A percentile compares a stretch with the other conserved stretches of the same genome.
Evolutionary conservation across 2,888 invertebrate genomes (phyloP).

Genomic region (Thereva nobilitata): DNA sequence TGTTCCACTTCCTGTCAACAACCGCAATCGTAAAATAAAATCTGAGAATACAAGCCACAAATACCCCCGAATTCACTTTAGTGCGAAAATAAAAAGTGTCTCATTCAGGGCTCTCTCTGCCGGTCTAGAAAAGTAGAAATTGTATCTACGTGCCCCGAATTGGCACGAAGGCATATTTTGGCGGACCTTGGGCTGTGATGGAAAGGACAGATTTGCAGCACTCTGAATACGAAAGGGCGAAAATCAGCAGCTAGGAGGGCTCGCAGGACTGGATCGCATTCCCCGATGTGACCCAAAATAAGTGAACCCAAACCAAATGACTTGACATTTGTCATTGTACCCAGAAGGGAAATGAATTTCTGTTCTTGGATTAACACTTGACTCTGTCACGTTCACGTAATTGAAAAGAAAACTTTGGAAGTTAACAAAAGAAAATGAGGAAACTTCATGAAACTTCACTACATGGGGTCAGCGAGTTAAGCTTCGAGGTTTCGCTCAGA

Average conservation of each 20-base stretch:
- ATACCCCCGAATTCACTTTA: constrained; percentile 16
- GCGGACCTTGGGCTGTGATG: neutral
- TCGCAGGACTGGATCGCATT: constrained; percentile 14
- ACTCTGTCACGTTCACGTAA: constrained; percentile 31
- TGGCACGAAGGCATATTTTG: constrained; percentile 23
- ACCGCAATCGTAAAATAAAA: constrained; percentile 21
- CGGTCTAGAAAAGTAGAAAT: constrained; percentile 1
- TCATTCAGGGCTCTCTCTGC: neutral
- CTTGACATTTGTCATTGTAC: constrained; percentile 29
- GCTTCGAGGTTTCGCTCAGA: too few species aligned
- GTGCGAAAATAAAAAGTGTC: constrained; percentile 15
- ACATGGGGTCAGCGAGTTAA: too few species aligned
- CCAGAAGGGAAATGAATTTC: constrained; percentile 33
- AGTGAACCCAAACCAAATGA: constrained; percentile 19
- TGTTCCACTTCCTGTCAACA: constrained; percentile 24
- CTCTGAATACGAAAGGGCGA: neutral
- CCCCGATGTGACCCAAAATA: constrained; percentile 16
- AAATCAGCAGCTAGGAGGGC: too few species aligned
- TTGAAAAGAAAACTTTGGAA: constrained; percentile 34
- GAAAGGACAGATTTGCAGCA: neutral
- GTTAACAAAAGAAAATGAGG: constrained; percentile 35
- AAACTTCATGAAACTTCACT: constrained; percentile 21
- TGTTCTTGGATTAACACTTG: constrained; percentile 27
- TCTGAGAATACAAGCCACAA: constrained; percentile 18
- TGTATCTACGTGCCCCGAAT: constrained; percentile 28